Evolutionary conservation across 64 coral and sea anemone species (phyloP).

Genomic region (Acropora tenuis): DNA sequence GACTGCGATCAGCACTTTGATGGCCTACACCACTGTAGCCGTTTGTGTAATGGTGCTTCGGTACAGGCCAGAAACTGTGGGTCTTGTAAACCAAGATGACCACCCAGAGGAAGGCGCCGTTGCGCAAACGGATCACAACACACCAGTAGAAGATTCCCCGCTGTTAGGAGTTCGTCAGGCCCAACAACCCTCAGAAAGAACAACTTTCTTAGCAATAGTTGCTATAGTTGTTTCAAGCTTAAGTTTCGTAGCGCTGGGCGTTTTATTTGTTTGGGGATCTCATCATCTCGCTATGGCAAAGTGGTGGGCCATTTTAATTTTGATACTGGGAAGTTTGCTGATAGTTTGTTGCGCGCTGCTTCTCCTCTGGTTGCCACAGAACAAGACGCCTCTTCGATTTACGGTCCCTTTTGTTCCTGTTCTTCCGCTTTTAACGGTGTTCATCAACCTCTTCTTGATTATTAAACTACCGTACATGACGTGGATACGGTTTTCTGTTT

Average conservation of each 20-base stretch:
- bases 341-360: neutral
- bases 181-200: neutral
- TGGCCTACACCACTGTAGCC: conserved; percentile 1
- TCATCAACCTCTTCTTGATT: conserved; percentile 22
- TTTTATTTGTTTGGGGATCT: neutral
- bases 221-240: neutral
- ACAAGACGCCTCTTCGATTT: conserved; percentile 26
- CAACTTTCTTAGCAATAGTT: neutral
- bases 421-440: conserved; percentile 18
- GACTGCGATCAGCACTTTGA: conserved; percentile 24
- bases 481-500: conserved; percentile 33
- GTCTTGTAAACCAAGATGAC: neutral
- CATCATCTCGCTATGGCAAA: neutral
- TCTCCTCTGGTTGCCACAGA: conserved; percentile 12
- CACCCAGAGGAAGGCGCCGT: neutral
- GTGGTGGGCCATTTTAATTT: conserved; percentile 20
- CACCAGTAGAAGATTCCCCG: neutral
- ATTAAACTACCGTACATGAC: conserved; percentile 11
- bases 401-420: conserved; percentile 42
- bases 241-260: neutral
- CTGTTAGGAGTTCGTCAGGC: neutral
- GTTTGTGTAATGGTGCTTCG: conserved; percentile 18
- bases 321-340: neutral
- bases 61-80: neutral
- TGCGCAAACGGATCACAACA: neutral